A percentile compares a stretch with the other conserved stretches of the same genome.
These are phyloP conservation scores for Pentalonia nigronervosa DNA, from an alignment of 1,140 invertebrate species.

Conservation along the genomic window DNA sequence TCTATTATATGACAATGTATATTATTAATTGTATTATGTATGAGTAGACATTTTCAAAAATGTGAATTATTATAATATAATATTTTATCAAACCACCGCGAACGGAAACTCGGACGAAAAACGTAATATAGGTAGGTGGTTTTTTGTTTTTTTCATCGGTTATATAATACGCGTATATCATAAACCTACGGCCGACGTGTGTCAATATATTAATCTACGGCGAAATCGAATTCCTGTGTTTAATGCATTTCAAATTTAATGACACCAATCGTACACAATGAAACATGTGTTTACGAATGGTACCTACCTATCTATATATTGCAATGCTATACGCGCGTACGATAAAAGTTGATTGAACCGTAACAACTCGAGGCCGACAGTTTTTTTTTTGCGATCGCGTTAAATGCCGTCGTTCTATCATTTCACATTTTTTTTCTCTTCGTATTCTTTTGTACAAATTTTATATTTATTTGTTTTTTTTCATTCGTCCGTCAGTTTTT, in stretches of 20 bases:
- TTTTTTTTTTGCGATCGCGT: not conserved
- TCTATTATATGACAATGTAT: too few species aligned
- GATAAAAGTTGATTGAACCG: not conserved
- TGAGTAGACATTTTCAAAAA: not conserved
- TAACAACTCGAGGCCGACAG: not conserved
- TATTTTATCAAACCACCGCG: not conserved
- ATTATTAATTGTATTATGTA: too few species aligned
- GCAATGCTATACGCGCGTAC: not conserved
- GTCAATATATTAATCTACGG: not conserved
- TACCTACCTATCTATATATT: not conserved
- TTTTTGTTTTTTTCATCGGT: not conserved
- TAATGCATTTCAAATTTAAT: not conserved
- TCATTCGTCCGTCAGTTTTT: not conserved
- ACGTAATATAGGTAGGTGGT: too few species aligned
- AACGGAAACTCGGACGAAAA: not conserved
- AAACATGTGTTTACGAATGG: not conserved
- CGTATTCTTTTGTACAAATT: not conserved
- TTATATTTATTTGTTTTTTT: constrained; percentile 8
- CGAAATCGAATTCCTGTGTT: not conserved
- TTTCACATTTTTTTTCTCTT: not conserved
- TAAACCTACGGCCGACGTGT: not conserved
- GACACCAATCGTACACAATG: not conserved
- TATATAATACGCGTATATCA: not conserved
- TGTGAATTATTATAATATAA: not conserved
- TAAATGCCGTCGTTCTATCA: not conserved